Percentiles rank a stretch among this genome's conserved stretches.
Evolutionary conservation across 2,888 invertebrate species (phyloP).

Genomic region (Tetrapedia diversipes): DNA sequence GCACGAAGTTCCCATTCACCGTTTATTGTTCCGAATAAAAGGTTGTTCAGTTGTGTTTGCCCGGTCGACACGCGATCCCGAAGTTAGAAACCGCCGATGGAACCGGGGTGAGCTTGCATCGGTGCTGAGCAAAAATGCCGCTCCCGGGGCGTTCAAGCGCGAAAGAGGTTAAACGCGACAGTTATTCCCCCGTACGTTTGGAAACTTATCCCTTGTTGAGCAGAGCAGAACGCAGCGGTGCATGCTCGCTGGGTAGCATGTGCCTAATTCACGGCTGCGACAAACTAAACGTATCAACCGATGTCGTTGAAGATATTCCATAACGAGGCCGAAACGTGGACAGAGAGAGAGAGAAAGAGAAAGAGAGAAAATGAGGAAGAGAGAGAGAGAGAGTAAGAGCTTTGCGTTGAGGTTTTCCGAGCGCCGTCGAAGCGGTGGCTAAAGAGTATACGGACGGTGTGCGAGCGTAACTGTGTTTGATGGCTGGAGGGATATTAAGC

Average conservation of each 20-base stretch:
- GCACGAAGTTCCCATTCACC: not conserved
- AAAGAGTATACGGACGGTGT: slow-evolving; percentile 4
- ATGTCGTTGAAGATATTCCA: slow-evolving; percentile 48
- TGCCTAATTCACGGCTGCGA: slow-evolving; percentile 23
- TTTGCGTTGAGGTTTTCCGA: too few relatives aligned
- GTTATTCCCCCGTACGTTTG: slow-evolving; percentile 4
- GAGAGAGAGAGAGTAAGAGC: too few relatives aligned
- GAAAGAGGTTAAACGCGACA: slow-evolving; percentile 7
- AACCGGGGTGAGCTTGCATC: not conserved
- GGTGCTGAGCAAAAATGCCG: slow-evolving; percentile 6
- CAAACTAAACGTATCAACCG: slow-evolving; percentile 32
- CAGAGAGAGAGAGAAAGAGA: slow-evolving; percentile 7
- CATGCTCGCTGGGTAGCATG: not conserved
- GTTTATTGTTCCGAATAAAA: slow-evolving; percentile 3
- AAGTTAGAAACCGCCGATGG: slow-evolving; percentile 9
- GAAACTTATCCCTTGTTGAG: slow-evolving; percentile 24
- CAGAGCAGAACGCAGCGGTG: slow-evolving; percentile 13
- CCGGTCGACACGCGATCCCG: slow-evolving; percentile 5
- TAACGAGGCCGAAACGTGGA: slow-evolving; percentile 36
- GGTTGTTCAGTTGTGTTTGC: not conserved
- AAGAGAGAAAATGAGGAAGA: too few relatives aligned
- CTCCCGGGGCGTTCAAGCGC: not conserved
- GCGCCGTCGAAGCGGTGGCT: not conserved
- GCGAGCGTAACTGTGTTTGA: slow-evolving; percentile 22
- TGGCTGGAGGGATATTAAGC: slow-evolving; percentile 56